Conservation (phyloP, 2,113 vertebrate genomes). For the Parus major region DNA sequence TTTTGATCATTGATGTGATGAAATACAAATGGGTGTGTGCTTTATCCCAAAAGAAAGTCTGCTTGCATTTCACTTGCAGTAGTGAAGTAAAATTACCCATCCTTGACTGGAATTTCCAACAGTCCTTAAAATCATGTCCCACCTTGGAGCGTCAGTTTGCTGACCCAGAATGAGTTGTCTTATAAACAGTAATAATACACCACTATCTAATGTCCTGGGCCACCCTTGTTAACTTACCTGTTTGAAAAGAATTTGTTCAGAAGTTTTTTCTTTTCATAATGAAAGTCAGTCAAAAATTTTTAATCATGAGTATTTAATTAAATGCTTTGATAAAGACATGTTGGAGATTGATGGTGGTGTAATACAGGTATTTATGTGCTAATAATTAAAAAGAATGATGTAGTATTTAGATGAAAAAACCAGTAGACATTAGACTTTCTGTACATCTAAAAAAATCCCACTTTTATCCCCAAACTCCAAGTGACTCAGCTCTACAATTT, state of each 20-base stretch:
- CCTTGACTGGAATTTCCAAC: not conserved
- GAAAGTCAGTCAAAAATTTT: not conserved
- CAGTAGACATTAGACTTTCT: not conserved
- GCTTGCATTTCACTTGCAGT: not conserved
- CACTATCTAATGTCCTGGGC: not conserved
- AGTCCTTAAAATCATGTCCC: not conserved
- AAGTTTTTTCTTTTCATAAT: not conserved
- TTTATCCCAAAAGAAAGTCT: not conserved
- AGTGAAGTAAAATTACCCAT: not conserved
- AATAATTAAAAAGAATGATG: not conserved
- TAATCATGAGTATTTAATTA: not conserved
- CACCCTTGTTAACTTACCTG: not conserved
- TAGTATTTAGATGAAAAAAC: not conserved
- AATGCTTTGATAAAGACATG: not conserved
- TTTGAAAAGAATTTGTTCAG: not conserved
- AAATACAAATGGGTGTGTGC: not conserved
- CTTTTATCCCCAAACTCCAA: not conserved
- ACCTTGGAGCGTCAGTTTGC: not conserved
- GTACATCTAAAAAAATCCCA: not conserved
- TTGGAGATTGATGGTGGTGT: not conserved
- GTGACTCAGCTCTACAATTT: not conserved
- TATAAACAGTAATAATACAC: not conserved
- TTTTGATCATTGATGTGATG: not conserved
- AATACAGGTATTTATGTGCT: not conserved
- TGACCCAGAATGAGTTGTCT: not conserved